Conservation (phyloP, 37 sponge, comb jelly and placozoan genomes). For the Hexactinellida sp. region DNA sequence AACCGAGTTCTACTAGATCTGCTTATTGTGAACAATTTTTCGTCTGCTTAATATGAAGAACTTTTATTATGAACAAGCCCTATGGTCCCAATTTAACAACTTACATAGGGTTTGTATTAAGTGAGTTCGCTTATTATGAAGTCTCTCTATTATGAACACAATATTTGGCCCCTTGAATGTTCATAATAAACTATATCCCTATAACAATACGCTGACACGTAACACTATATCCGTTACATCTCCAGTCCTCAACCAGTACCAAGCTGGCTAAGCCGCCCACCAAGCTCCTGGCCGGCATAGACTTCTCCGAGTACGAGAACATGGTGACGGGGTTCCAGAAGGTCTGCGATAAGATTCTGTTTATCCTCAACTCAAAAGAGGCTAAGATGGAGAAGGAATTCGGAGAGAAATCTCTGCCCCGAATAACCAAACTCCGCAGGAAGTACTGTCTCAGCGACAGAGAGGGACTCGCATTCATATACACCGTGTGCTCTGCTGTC, state of each 20-base stretch:
- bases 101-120: too few species aligned
- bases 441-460: conserved; percentile 34
- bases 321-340: neutral
- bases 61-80: too few species aligned
- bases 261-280: neutral
- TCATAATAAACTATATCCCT: too few species aligned
- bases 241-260: neutral
- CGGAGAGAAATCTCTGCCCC: conserved; percentile 42
- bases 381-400: conserved; percentile 34
- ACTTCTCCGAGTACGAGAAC: neutral
- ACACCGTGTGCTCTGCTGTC: conserved; percentile 16
- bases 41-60: too few species aligned
- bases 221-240: too few species aligned
- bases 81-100: too few species aligned
- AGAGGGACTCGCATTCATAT: conserved; percentile 40
- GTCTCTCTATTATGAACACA: too few species aligned
- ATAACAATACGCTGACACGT: too few species aligned
- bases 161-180: too few species aligned
- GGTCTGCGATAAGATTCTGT: conserved; percentile 27
- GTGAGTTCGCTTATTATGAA: too few species aligned
- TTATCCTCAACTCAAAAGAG: conserved; percentile 26
- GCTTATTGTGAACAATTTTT: too few species aligned
- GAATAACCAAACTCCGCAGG: conserved; percentile 36
- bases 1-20: too few species aligned
- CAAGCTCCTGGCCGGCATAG: neutral